Evolutionary conservation across 2,888 invertebrate species (phyloP).

Genomic region (Chirona hameri): DNA sequence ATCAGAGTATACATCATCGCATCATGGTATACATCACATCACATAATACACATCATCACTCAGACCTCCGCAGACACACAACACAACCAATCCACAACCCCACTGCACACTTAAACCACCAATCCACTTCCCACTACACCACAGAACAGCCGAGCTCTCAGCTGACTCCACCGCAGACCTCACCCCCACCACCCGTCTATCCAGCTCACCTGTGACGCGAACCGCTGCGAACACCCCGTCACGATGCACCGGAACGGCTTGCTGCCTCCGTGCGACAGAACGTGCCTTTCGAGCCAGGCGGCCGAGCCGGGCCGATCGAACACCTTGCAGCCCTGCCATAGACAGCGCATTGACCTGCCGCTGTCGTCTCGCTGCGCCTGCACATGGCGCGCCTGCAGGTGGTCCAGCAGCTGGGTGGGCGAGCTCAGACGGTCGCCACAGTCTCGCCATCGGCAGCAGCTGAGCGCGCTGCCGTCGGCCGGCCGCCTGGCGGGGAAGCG

Average conservation of each 20-base stretch:
- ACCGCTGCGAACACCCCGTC: conserved; percentile 73
- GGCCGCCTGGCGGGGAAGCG: not conserved
- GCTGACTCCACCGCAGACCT: no score
- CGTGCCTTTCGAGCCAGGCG: conserved; percentile 90
- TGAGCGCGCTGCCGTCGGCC: not conserved
- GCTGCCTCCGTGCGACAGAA: conserved; percentile 83
- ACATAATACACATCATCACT: no score
- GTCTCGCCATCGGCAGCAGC: conserved; percentile 32
- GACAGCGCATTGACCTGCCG: conserved; percentile 58
- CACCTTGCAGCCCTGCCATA: conserved; percentile 93
- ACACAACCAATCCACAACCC: no score
- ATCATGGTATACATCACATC: no score
- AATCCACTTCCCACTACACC: conserved; percentile 53
- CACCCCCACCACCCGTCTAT: not conserved
- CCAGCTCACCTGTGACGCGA: conserved; percentile 48
- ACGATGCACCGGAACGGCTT: conserved; percentile 95
- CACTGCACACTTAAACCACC: no score
- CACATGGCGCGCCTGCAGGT: conserved; percentile 30
- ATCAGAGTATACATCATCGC: no score
- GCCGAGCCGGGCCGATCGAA: conserved; percentile 85
- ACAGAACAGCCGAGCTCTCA: conserved; percentile 42
- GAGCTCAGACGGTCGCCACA: conserved; percentile 29
- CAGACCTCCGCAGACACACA: no score
- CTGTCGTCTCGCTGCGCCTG: not conserved
- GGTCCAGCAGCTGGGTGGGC: conserved; percentile 33